Evolutionary conservation across 2,797 vertebrate species (phyloP), one percentile per base, ranked within the genome.

Genomic region (Sus cebifrons): DNA sequence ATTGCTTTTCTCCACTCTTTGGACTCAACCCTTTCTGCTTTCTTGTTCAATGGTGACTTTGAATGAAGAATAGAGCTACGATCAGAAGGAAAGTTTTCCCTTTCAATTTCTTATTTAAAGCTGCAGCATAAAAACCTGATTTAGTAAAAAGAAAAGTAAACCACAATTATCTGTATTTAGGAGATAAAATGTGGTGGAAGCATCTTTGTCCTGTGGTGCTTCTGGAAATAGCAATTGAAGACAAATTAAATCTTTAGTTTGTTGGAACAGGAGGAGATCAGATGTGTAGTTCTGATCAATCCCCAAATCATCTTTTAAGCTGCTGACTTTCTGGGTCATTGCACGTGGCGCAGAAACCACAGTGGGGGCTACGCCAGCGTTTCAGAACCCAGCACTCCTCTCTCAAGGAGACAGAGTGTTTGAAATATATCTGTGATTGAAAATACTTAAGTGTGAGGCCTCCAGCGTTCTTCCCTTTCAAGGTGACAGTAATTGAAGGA

Each of bases 401-500:
- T 86, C 85, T 82, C 52, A 91, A 97, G 97, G 74, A 96, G 83
- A 96, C 29, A 0, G 8, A 91, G 49, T 52, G 40, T 95, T 96
- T 96, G 94, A 98, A 97, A 95, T 93, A 13, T 29, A 60, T 54
- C 96, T 93, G 71, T 88, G 97, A 91, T 96, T 71, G 95, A 58
- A 97, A 96, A 95, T 11, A 92, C 97, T 98, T 96, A 95, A 88
- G 94, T 54, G 86, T 10, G 86, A 88, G 79, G 75, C 98, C 97
- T 96, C 77, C 60, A 94, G 97, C 9, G 1, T 88, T 97, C 97
- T 97, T 95, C 95, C 94, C 92, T 98, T 95, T 97, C 95, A 86
- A 98, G 96, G 96, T 97, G 98, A 96, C 96, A 96, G 97, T 97
- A 97, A 98, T 87, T 97, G 97, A 98, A 98, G 97, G 96, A 97